Evolutionary conservation across 2,888 invertebrate species (phyloP).

Genomic region (Xiphydria camelus): DNA sequence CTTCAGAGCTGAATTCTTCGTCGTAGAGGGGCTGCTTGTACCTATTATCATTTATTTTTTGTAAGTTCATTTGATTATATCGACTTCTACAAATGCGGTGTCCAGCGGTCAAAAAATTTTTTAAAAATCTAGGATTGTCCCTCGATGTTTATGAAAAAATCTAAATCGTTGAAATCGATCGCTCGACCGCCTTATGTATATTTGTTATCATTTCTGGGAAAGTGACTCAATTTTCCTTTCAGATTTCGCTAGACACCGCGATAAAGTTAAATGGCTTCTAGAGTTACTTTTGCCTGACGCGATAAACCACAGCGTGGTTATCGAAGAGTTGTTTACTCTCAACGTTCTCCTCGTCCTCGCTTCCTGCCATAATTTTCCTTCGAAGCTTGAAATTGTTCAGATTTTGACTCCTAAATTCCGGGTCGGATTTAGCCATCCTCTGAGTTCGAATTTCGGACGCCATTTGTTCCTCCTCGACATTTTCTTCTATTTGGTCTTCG

Average conservation of each 20-base stretch:
- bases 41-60: conserved; percentile 31
- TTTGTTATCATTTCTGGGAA: too few relatives aligned
- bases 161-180: too few relatives aligned
- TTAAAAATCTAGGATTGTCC: too few relatives aligned
- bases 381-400: conserved; percentile 43
- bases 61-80: too few relatives aligned
- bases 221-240: too few relatives aligned
- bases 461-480: neutral
- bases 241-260: too few relatives aligned
- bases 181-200: too few relatives aligned
- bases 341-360: conserved; percentile 28
- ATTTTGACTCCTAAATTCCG: conserved; percentile 40
- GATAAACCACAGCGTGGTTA: conserved; percentile 52
- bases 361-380: conserved; percentile 32
- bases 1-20: conserved; percentile 43
- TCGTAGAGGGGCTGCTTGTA: conserved; percentile 34
- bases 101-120: too few relatives aligned
- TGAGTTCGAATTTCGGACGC: conserved; percentile 12
- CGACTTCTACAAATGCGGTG: too few relatives aligned
- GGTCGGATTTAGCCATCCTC: conserved; percentile 9
- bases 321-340: conserved; percentile 37
- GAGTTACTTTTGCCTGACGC: conserved; percentile 47
- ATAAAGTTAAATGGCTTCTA: too few relatives aligned
- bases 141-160: too few relatives aligned
- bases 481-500: conserved; percentile 1